Percentiles rank a stretch among this genome's conserved stretches.
phyloP scores from a whole-genome alignment of 2,888 invertebrate species.

The Phortica magna region DNA sequence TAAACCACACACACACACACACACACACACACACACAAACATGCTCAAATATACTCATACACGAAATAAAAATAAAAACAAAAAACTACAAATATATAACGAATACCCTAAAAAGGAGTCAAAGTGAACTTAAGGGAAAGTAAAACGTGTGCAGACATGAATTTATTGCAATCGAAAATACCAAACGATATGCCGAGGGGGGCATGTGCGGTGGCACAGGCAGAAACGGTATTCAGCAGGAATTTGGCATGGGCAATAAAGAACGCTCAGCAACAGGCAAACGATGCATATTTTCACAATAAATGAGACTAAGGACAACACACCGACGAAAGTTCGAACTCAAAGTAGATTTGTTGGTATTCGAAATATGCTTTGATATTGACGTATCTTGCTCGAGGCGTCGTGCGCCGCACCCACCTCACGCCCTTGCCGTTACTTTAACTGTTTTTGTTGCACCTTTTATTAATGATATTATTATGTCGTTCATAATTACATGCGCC shows the following conservation, averaged over 20 bases:
- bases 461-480: no score
- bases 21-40: neutral
- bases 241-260: slow-evolving; percentile 47
- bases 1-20: neutral
- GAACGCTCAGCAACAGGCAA: slow-evolving; percentile 57
- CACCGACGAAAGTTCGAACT: no score
- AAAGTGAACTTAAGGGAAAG: slow-evolving; percentile 7
- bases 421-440: no score
- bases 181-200: no score
- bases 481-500: no score
- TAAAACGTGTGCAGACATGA: slow-evolving; percentile 21
- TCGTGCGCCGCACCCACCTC: no score
- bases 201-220: neutral
- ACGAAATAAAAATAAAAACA: slow-evolving; percentile 23
- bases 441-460: no score
- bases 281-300: slow-evolving; percentile 5
- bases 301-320: neutral
- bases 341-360: no score
- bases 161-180: slow-evolving; percentile 27
- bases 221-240: neutral
- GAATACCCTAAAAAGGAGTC: slow-evolving; percentile 2
- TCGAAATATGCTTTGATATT: no score
- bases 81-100: slow-evolving; percentile 27
- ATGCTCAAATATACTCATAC: neutral
- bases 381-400: no score